Evolutionary conservation across 2,888 invertebrate species (phyloP).

Genomic region (Notocelia uddmanniana): DNA sequence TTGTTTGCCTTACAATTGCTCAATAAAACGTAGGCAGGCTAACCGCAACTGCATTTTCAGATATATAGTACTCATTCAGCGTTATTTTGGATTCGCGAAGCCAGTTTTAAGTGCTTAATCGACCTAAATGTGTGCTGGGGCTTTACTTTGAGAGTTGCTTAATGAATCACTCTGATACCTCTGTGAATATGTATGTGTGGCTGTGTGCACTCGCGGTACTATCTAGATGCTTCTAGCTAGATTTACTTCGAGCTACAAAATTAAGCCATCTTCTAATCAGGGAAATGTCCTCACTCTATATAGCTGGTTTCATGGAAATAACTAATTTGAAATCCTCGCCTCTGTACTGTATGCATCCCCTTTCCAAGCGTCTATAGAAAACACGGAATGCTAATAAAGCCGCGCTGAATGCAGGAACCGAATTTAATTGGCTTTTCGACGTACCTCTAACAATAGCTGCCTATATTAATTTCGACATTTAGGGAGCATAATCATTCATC

Average conservation of each 20-base stretch:
- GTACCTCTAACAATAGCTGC: constrained; percentile 38
- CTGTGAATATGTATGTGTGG: neutral
- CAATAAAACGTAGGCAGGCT: constrained; percentile 22
- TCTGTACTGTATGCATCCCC: constrained; percentile 42
- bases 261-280: constrained; percentile 31
- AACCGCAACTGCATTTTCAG: constrained; percentile 12
- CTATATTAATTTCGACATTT: constrained; percentile 46
- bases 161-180: constrained; percentile 31
- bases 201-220: constrained; percentile 6
- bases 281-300: constrained; percentile 29
- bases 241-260: constrained; percentile 35
- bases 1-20: constrained; percentile 22
- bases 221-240: constrained; percentile 36
- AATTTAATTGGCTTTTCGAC: constrained; percentile 45
- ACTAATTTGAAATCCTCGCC: constrained; percentile 39
- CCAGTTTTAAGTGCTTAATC: constrained; percentile 34
- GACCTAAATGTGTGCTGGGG: constrained; percentile 44
- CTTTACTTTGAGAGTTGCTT: constrained; percentile 42
- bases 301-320: constrained; percentile 3
- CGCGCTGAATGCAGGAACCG: constrained; percentile 34
- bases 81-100: neutral
- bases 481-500: constrained; percentile 45
- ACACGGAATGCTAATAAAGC: constrained; percentile 45
- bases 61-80: neutral
- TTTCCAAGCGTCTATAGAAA: constrained; percentile 37